Percentiles rank a stretch among this genome's conserved stretches.
Conservation (phyloP, 2,113 vertebrate species). For the Zosterops lateralis region DNA sequence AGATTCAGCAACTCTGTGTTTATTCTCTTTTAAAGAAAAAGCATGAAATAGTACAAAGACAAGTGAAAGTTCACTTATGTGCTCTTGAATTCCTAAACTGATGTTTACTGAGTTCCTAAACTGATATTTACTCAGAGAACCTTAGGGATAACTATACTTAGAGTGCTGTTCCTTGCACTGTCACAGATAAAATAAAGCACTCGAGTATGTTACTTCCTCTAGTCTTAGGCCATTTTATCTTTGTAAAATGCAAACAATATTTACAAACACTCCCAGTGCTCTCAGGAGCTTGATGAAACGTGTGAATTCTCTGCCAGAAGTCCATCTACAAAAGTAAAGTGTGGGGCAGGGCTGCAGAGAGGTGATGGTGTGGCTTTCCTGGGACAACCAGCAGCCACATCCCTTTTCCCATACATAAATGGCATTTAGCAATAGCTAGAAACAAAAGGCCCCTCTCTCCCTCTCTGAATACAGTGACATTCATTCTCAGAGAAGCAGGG, state of each 20-base stretch:
- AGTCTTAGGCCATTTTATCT: background rate
- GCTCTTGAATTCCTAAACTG: background rate
- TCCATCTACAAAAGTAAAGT: background rate
- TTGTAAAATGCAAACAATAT: background rate
- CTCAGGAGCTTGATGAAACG: background rate
- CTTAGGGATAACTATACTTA: background rate
- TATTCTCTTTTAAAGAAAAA: background rate
- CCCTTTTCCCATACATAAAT: constrained; percentile 78
- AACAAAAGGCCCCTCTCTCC: constrained; percentile 75
- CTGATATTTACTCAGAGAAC: background rate
- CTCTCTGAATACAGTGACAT: constrained; percentile 78
- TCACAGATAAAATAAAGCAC: background rate
- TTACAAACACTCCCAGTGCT: background rate
- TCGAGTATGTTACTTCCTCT: background rate
- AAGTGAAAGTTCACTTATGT: background rate
- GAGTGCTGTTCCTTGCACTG: background rate
- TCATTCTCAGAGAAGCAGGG: constrained; percentile 76
- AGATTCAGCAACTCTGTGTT: background rate
- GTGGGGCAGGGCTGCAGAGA: background rate
- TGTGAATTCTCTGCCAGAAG: background rate
- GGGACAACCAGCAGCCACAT: constrained; percentile 55
- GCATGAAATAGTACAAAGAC: background rate
- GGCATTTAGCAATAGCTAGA: constrained; percentile 68
- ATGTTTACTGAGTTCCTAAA: background rate
- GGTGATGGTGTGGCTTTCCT: constrained; percentile 25